Evolutionary conservation across 2,888 invertebrate genomes (phyloP).

Genomic region (Eristalis pertinax): DNA sequence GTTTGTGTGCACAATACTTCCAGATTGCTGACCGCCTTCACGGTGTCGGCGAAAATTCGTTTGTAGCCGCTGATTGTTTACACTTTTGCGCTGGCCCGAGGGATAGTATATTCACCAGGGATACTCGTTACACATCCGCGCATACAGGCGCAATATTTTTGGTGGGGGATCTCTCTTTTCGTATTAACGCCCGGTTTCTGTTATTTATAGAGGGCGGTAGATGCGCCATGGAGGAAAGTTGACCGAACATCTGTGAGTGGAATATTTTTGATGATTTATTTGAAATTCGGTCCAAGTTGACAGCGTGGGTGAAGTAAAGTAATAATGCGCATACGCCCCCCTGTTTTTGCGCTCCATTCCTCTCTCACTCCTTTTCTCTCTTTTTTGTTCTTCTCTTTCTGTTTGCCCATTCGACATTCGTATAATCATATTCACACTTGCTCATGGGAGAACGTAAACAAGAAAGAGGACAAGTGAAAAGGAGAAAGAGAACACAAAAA

Average conservation of each 20-base stretch:
- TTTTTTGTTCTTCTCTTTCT: not conserved
- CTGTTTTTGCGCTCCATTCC: not conserved
- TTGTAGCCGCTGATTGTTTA: constrained; percentile 35
- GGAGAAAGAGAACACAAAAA: constrained; percentile 14
- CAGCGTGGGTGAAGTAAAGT: constrained; percentile 20
- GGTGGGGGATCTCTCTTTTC: not conserved
- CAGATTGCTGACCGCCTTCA: constrained; percentile 12
- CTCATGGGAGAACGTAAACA: constrained; percentile 28
- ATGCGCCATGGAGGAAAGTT: constrained; percentile 1
- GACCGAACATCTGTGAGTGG: constrained; percentile 5
- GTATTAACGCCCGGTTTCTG: not conserved
- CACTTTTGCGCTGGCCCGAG: constrained; percentile 23
- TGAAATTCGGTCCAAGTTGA: constrained; percentile 13
- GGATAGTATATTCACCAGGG: constrained; percentile 14
- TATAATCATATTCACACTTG: not conserved
- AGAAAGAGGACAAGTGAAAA: constrained; percentile 30
- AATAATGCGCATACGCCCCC: constrained; percentile 56
- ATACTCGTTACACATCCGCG: constrained; percentile 14
- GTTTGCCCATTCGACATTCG: not conserved
- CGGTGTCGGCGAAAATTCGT: not conserved
- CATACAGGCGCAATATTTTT: not conserved
- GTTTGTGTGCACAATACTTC: constrained; percentile 9
- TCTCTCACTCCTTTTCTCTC: not conserved
- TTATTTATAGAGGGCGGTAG: constrained; percentile 4
- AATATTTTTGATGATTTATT: constrained; percentile 22